phyloP scores from a whole-genome alignment of 2,113 vertebrate genomes.

The Brienomyrus longianalis region DNA sequence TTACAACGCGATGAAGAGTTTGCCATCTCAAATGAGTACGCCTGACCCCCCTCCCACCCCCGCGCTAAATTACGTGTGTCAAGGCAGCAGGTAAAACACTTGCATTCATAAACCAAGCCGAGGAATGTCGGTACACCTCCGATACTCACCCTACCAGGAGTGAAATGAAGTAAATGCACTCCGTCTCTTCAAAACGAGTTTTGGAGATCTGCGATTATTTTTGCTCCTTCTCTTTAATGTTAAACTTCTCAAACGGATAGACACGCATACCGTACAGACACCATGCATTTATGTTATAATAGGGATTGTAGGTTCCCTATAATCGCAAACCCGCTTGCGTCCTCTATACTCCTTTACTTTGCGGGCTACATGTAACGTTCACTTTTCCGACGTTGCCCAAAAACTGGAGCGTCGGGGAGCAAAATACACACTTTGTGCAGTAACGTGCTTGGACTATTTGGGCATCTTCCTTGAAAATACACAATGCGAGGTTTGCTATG shows the following conservation, averaged over 20 bases:
- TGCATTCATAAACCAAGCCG: neutral
- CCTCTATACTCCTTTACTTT: neutral
- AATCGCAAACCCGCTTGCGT: neutral
- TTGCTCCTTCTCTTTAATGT: neutral
- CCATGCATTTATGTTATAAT: neutral
- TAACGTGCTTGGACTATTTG: neutral
- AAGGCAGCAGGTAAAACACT: conserved; percentile 12
- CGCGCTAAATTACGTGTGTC: neutral
- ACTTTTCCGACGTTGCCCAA: neutral
- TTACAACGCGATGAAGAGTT: neutral
- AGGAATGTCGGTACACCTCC: neutral
- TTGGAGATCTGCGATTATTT: neutral
- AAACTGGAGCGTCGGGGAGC: neutral
- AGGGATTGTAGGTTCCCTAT: neutral
- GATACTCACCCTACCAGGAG: neutral
- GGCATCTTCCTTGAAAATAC: neutral
- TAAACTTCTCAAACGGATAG: neutral
- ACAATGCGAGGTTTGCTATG: neutral
- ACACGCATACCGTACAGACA: neutral
- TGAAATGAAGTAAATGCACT: neutral
- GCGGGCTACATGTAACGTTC: neutral
- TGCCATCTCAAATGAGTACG: conserved; percentile 3
- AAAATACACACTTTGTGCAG: neutral
- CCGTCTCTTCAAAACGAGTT: conserved; percentile 4
- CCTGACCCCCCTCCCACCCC: neutral